Evolutionary conservation across 2,113 vertebrate species (phyloP), one percentile per base, ranked within the genome.

Genomic region (Elgaria multicarinata): DNA sequence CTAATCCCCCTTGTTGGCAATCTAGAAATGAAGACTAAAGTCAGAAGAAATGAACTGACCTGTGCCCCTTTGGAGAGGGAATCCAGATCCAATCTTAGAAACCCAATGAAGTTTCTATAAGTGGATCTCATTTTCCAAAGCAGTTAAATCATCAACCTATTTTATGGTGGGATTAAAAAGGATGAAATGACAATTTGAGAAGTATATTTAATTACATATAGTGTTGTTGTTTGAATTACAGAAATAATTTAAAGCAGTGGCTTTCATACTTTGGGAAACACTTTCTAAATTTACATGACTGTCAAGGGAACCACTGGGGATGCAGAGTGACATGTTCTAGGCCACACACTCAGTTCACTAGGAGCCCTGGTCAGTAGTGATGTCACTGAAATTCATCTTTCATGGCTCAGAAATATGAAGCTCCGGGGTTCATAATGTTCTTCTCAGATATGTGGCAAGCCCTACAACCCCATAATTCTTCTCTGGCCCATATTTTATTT

Each of bases 31-130:
- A 81, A 77, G 72, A 77, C 58, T 84, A 55, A 84, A 77, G 26
- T 84, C 74, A 67, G 58, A 84, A 89, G 72, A 67, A 89, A 89
- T 44, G 24, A 84, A 89, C 22, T 76, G 58, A 84, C 81, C 88
- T 74, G 58, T 64, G 81, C 62, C 67, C 44, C n/a, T 53, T 84
- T 67, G 46, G 58, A 75, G 46, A 39, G 5, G 24, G 46, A 87
- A 50, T 55, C 46, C 44, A 77, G 44, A 75, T 64, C 33, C 80
- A 77, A 46, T 42, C 81, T 67, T 66, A 53, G 26, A 77, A 77
- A 77, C 46, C 46, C 33, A 64, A 42, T 66, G 31, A 39, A 16
- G 26, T 67, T 69, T 44, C 55, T 36, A n/a, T n/a, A 28, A 69
- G 33, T n/a, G 18, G 50, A n/a, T 24, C 33, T 36, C 67, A 55